phyloP scores from a whole-genome alignment of 2,888 invertebrate species.

The Stenotaenia linearis region DNA sequence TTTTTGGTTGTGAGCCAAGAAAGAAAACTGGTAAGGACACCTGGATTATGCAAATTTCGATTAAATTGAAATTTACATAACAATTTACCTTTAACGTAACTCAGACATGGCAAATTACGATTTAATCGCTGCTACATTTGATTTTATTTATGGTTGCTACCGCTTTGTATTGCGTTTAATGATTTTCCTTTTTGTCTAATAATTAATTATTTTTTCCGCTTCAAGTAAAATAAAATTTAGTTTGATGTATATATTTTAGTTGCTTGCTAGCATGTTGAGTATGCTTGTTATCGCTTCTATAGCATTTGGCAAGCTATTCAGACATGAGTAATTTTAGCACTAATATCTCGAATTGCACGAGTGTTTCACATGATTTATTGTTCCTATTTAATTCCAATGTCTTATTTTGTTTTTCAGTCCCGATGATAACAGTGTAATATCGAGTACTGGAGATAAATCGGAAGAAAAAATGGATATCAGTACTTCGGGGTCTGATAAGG shows the following conservation, averaged over 20 bases:
- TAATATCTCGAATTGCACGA: neutral
- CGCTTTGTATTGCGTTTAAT: neutral
- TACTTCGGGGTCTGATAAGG: slow-evolving; percentile 27
- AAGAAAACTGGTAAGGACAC: too few species aligned
- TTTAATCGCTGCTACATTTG: neutral
- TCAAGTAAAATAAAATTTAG: neutral
- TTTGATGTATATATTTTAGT: neutral
- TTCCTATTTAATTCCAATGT: too few species aligned
- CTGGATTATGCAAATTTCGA: too few species aligned
- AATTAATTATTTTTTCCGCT: neutral
- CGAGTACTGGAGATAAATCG: slow-evolving; percentile 32
- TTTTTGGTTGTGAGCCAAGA: too few species aligned
- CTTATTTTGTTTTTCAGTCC: slow-evolving; percentile 26
- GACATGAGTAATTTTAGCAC: neutral
- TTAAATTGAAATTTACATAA: too few species aligned
- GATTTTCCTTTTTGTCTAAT: neutral
- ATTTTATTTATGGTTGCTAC: neutral
- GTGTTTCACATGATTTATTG: neutral
- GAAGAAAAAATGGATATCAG: slow-evolving; percentile 37
- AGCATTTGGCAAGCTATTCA: neutral
- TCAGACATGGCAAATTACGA: neutral
- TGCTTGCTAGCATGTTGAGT: neutral
- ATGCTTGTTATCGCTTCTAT: neutral
- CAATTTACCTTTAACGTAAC: neutral
- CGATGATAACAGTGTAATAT: slow-evolving; percentile 29